Conservation (phyloP, 2,113 vertebrate species). For the Clarias magur region DNA sequence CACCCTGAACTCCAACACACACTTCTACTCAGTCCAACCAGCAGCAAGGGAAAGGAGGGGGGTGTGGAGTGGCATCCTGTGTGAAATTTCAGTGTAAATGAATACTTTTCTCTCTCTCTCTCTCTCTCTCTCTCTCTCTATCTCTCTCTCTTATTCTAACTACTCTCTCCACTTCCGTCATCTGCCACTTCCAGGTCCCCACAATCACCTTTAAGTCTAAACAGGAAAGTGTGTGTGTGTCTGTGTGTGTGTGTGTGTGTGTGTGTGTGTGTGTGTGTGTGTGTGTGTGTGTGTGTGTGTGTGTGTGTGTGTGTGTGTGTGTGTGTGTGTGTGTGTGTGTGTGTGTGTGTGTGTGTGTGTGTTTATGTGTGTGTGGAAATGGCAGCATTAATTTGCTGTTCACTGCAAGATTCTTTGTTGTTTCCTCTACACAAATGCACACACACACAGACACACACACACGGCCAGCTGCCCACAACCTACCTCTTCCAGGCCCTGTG, state of each 20-base stretch:
- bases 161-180: conserved; percentile 89
- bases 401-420: conserved; percentile 40
- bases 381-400: conserved; percentile 91
- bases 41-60: conserved; percentile 40
- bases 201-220: conserved; percentile 98
- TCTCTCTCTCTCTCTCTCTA: conserved; percentile 1
- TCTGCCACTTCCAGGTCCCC: conserved; percentile 92
- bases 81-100: conserved; percentile 99
- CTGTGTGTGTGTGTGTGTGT: conserved; percentile 67
- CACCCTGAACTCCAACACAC: conserved; percentile 55
- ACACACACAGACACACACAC: conserved; percentile 5
- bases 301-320: conserved; percentile 48
- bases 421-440: conserved; percentile 35
- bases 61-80: conserved; percentile 86
- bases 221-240: conserved; percentile 88
- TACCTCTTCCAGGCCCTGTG: conserved; percentile 36
- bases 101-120: conserved; percentile 79
- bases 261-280: conserved; percentile 58
- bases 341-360: conserved; percentile 71
- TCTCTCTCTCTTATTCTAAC: conserved; percentile 70
- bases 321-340: conserved; percentile 62
- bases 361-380: conserved; percentile 80
- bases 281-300: too few species aligned
- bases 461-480: conserved; percentile 41
- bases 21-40: conserved; percentile 73